These are phyloP conservation scores for Dermochelys coriacea DNA, from an alignment of 2,797 vertebrate species.

Conservation along the genomic window DNA sequence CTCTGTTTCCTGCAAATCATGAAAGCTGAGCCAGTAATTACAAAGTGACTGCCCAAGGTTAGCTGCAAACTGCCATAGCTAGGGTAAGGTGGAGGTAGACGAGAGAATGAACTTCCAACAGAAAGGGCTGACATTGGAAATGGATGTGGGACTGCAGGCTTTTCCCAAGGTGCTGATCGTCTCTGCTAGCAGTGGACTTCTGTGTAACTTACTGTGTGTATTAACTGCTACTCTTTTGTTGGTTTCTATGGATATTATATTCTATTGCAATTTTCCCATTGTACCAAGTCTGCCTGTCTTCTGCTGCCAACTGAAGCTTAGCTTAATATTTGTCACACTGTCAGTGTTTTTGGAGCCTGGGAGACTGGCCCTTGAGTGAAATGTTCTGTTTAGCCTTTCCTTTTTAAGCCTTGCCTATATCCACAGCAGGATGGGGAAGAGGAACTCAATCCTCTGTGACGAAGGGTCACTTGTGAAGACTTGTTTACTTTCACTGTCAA, in stretches of 20 bases:
- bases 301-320: conserved; percentile 41
- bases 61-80: conserved; percentile 52
- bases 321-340: conserved; percentile 5
- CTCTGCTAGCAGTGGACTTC: conserved; percentile 47
- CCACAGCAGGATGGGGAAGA: not conserved
- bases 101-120: conserved; percentile 22
- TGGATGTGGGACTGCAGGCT: conserved; percentile 5
- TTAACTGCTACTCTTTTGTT: not conserved
- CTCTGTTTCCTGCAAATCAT: conserved; percentile 77
- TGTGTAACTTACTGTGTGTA: conserved; percentile 52
- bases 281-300: conserved; percentile 3
- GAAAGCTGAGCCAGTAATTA: conserved; percentile 78
- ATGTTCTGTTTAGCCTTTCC: conserved; percentile 33
- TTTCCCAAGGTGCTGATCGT: conserved; percentile 60
- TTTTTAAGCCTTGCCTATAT: conserved; percentile 28
- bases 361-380: conserved; percentile 34
- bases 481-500: conserved; percentile 30
- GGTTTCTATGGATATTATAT: not conserved
- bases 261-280: not conserved
- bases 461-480: conserved; percentile 16
- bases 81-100: conserved; percentile 38
- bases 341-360: conserved; percentile 13
- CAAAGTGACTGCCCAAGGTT: conserved; percentile 63
- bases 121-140: conserved; percentile 32
- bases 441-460: conserved; percentile 2